Percentiles rank a stretch among this genome's conserved stretches.
Conservation (phyloP, 2,888 invertebrate species). For the Conops quadrifasciatus region DNA sequence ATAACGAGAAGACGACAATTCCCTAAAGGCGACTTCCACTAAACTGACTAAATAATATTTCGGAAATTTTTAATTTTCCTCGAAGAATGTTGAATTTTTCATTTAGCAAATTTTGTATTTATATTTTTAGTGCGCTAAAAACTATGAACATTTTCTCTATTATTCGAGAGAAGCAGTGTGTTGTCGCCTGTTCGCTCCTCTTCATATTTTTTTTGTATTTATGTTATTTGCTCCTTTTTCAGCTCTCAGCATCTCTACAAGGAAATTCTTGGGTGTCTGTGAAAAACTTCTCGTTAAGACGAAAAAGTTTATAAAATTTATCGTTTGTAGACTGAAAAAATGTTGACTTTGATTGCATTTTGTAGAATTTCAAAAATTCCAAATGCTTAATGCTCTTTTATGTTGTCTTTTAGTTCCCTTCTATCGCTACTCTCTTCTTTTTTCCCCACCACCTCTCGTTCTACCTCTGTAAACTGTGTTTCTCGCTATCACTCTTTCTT, state of each 20-base stretch:
- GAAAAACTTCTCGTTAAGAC: too few relatives aligned
- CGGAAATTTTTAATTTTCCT: constrained; percentile 36
- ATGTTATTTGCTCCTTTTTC: not conserved
- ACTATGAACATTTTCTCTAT: constrained; percentile 43
- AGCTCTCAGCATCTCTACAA: not conserved
- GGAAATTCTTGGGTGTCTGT: not conserved
- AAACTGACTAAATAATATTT: constrained; percentile 56
- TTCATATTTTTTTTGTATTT: not conserved
- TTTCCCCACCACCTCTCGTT: too few relatives aligned
- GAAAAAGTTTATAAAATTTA: too few relatives aligned
- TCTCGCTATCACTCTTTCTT: not conserved
- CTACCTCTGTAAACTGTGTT: too few relatives aligned
- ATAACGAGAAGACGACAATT: constrained; percentile 13
- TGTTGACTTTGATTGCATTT: too few relatives aligned
- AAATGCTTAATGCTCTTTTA: too few relatives aligned
- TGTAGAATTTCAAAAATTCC: too few relatives aligned
- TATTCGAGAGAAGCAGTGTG: constrained; percentile 4
- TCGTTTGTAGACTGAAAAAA: too few relatives aligned
- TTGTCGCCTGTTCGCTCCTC: not conserved
- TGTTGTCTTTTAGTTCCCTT: too few relatives aligned
- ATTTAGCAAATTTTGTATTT: constrained; percentile 22
- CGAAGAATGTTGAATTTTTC: constrained; percentile 29
- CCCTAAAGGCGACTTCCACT: constrained; percentile 50
- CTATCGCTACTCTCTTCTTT: too few relatives aligned
- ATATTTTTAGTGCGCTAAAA: constrained; percentile 41